A percentile compares a stretch with the other conserved stretches of the same genome.
Conservation (phyloP, 1,140 invertebrate species). For the Ostrea denselamellosa region DNA sequence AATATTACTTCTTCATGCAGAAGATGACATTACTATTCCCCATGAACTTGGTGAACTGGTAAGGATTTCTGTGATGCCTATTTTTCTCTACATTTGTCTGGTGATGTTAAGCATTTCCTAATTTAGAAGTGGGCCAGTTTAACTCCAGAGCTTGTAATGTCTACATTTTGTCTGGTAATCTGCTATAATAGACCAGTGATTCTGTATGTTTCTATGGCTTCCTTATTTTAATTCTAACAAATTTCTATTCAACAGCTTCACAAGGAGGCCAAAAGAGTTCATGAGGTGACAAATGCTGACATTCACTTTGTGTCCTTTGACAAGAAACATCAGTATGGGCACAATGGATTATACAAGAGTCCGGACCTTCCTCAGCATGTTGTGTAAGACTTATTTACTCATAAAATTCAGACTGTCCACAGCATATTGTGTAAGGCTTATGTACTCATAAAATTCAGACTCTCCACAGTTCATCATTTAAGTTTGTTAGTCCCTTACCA, state of each 20-base stretch:
- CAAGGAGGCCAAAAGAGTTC: neutral
- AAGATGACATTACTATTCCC: conserved; percentile 81
- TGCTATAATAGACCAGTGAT: no score
- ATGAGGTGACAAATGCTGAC: neutral
- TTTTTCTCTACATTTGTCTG: no score
- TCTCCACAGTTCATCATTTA: no score
- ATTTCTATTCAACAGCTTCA: conserved; percentile 18
- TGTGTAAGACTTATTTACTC: neutral
- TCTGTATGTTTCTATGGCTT: no score
- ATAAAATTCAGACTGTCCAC: neutral
- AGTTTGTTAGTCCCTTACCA: no score
- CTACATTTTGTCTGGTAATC: no score
- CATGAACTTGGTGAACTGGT: conserved; percentile 32
- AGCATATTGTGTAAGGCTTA: neutral
- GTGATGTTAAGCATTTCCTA: no score
- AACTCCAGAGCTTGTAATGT: no score
- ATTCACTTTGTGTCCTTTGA: conserved; percentile 30
- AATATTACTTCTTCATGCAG: conserved; percentile 91
- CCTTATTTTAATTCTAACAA: no score
- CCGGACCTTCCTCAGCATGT: conserved; percentile 1
- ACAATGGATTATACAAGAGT: conserved; percentile 4
- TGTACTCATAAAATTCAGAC: neutral
- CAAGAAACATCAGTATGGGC: conserved; percentile 11
- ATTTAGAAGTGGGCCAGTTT: no score
- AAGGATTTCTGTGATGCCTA: neutral